Evolutionary conservation across 2,797 vertebrate species (phyloP), one percentile per base, ranked within the genome.

Genomic region (Oreochromis grahami): DNA sequence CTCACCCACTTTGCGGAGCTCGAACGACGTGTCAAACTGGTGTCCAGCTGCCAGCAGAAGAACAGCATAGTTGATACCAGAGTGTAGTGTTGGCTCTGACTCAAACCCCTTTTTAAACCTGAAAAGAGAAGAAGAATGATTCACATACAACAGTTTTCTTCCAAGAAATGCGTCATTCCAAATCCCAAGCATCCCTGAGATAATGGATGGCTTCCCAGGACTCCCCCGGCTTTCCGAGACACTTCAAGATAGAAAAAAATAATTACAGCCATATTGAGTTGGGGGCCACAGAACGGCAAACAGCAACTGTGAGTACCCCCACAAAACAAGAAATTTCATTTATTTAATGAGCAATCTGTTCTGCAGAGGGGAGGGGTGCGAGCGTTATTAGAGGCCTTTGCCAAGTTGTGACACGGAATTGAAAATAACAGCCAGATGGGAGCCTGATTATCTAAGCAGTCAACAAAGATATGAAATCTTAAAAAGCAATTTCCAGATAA

Each of bases 1-100:
- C 96, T 96, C 97, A 99, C 99, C 99, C 87, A 99, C 98, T 99
- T 99, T 99, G 78, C 98, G 98, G 58, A 99, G 98, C 94, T 99
- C 99, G 84, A 99, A 98, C 12, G 98, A 99, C 24, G 97, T 96
- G 92, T 99, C 98, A 90, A 99, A 99, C 95, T 98, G 97, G 90
- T 99, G 98, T 84, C 98, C 99, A 41, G 98, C 97, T 41, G 99
- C 98, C 95, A 99, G 94, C 63, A 99, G 97, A 0, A 99, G 97
- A 41, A 99, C 98, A 1, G 99, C 98, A 34, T 99, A 99, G 96
- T 99, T 98, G 95, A 99, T 99, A 78, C 99, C 99, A 29, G 99
- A 98, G 93, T 98, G 98, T 79, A 99, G 95, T 0, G 98, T 99
- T 93, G 99, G 98, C 96, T 99, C 99, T 0, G 98, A 99, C 92